Conservation (phyloP, 2,797 vertebrate species). For the Rhinoraja longicauda region DNA sequence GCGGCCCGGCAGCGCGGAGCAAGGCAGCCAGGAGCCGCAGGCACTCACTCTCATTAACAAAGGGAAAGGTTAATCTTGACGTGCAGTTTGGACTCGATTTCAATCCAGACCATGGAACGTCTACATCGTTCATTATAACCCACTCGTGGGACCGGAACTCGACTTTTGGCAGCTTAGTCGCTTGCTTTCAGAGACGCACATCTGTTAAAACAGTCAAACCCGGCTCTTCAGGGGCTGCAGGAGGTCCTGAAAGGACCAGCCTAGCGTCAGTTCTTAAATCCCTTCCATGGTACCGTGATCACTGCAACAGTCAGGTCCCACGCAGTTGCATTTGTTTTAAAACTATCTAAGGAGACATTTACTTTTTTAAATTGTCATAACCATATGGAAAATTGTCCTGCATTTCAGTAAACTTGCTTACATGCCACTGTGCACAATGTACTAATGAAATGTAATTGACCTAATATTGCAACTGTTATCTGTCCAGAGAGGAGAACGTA, state of each 20-base stretch:
- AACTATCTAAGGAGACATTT: background rate
- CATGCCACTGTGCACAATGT: background rate
- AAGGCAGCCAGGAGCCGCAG: background rate
- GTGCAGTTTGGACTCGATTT: background rate
- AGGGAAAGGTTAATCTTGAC: conserved; percentile 25
- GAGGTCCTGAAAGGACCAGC: background rate
- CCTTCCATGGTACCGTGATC: background rate
- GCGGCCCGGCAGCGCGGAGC: background rate
- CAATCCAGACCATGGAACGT: background rate
- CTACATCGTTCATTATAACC: conserved; percentile 24
- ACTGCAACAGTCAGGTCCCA: background rate
- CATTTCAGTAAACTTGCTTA: background rate
- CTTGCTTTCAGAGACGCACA: conserved; percentile 11
- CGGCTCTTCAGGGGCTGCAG: background rate
- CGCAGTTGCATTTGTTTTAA: background rate
- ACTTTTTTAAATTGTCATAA: background rate
- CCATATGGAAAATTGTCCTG: background rate
- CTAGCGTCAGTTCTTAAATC: background rate
- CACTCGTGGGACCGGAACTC: conserved; percentile 15
- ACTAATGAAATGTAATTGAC: too few species aligned
- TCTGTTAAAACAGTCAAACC: conserved; percentile 27
- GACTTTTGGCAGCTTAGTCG: conserved; percentile 31
- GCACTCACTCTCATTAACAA: background rate
- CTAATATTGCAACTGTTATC: too few species aligned
- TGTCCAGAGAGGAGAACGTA: too few species aligned